phyloP scores from a whole-genome alignment of 2,113 vertebrate species.

The Catharus minimus region DNA sequence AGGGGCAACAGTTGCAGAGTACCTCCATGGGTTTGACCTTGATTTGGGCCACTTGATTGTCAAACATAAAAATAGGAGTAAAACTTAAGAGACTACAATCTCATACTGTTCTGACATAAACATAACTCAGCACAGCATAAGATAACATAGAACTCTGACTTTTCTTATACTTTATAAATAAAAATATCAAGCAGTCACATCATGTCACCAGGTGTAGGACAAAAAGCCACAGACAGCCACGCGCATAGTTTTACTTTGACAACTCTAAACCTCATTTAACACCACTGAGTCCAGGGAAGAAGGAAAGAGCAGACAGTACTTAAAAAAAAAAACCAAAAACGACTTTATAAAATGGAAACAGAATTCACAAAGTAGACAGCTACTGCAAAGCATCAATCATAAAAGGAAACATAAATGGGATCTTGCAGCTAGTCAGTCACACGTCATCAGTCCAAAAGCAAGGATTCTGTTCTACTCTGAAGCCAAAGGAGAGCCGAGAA shows the following conservation, averaged over 20 bases:
- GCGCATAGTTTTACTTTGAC: neutral
- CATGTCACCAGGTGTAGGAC: neutral
- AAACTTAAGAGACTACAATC: neutral
- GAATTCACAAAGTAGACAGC: neutral
- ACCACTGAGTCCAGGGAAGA: neutral
- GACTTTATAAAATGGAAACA: neutral
- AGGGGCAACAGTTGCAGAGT: neutral
- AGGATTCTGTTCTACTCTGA: neutral
- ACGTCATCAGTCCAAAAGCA: neutral
- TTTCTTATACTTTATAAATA: neutral
- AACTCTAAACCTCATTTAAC: neutral
- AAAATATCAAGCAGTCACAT: neutral
- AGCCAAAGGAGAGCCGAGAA: neutral
- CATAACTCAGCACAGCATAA: neutral
- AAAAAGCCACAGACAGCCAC: neutral
- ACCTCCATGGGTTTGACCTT: neutral
- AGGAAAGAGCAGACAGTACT: neutral
- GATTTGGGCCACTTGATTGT: neutral
- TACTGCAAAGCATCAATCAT: neutral
- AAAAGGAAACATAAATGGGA: rapidly evolving
- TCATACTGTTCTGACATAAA: neutral
- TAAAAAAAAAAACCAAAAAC: no score
- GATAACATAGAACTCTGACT: neutral
- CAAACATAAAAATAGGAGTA: neutral
- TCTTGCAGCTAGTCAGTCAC: neutral